Percentiles rank a stretch among this genome's conserved stretches.
Evolutionary conservation across 1,140 invertebrate species (phyloP).

Genomic region (Pogonognathellus flavescens): DNA sequence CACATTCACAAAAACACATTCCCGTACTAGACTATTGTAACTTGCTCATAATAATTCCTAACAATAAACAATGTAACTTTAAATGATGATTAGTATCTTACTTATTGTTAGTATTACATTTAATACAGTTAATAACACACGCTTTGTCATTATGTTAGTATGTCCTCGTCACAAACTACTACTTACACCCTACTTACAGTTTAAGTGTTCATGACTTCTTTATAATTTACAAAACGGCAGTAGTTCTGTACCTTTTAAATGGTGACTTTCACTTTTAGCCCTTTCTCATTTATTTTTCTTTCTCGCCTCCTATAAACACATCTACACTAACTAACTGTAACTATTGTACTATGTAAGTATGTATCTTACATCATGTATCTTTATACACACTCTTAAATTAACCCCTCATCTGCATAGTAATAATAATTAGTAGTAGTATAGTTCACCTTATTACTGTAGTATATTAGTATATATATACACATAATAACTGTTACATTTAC

Average conservation of each 20-base stretch:
- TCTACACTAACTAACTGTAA: background rate
- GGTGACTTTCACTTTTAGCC: background rate
- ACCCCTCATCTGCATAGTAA: too few species aligned
- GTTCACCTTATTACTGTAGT: too few species aligned
- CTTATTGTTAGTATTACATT: background rate
- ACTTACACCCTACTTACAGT: constrained; percentile 25
- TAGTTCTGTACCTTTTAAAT: constrained; percentile 28
- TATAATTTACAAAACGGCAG: constrained; percentile 44
- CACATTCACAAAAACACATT: too few species aligned
- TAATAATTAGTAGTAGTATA: too few species aligned
- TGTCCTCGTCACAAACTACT: background rate
- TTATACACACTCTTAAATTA: too few species aligned
- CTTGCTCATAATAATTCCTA: too few species aligned
- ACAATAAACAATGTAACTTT: background rate
- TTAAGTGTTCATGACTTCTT: constrained; percentile 30
- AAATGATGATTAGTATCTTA: too few species aligned
- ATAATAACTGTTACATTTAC: too few species aligned
- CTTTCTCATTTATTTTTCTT: background rate
- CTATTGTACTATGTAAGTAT: background rate
- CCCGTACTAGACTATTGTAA: too few species aligned
- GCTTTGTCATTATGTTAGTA: constrained; percentile 8
- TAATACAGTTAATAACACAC: background rate
- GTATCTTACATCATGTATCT: too few species aligned
- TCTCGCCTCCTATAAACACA: background rate
- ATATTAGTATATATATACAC: too few species aligned